Conservation (phyloP, 2,888 invertebrate genomes). For the Cheilosia impressa region DNA sequence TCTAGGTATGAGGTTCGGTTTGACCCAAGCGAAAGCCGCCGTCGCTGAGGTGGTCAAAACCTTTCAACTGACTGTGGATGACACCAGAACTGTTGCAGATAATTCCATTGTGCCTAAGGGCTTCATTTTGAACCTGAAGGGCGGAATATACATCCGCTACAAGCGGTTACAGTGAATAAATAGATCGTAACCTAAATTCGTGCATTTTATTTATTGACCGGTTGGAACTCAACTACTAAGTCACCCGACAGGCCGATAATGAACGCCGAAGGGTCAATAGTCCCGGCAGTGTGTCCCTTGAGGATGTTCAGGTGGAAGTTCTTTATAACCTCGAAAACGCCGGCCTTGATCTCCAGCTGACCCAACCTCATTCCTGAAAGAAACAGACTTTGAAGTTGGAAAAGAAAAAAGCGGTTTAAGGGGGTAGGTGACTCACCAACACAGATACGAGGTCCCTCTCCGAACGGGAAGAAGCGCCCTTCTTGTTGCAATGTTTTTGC, state of each 20-base stretch:
- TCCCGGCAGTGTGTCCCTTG: slow-evolving; percentile 26
- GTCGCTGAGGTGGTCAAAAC: slow-evolving; percentile 75
- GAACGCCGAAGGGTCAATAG: slow-evolving; percentile 76
- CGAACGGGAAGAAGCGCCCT: slow-evolving; percentile 80
- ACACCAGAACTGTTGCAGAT: slow-evolving; percentile 68
- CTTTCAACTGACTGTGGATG: slow-evolving; percentile 72
- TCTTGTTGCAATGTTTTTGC: slow-evolving; percentile 77
- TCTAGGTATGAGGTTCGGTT: slow-evolving; percentile 74
- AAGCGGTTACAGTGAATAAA: slow-evolving; percentile 21
- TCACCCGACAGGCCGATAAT: slow-evolving; percentile 77
- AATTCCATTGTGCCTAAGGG: slow-evolving; percentile 70
- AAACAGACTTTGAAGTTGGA: not conserved
- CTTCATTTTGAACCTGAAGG: slow-evolving; percentile 75
- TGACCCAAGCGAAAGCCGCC: slow-evolving; percentile 73
- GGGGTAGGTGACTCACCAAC: slow-evolving; percentile 77
- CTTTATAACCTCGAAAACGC: slow-evolving; percentile 77
- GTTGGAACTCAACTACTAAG: slow-evolving; percentile 77
- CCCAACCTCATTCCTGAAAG: slow-evolving; percentile 78
- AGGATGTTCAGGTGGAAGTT: slow-evolving; percentile 75
- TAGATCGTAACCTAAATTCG: not conserved
- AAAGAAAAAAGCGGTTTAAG: not conserved
- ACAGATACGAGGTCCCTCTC: slow-evolving; percentile 81
- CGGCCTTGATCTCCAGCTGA: slow-evolving; percentile 77
- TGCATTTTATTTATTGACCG: slow-evolving; percentile 1
- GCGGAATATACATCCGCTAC: slow-evolving; percentile 67